Base-by-base conservation (phyloP, 2,888 invertebrate species). In the Cloeon dipterum region DNA sequence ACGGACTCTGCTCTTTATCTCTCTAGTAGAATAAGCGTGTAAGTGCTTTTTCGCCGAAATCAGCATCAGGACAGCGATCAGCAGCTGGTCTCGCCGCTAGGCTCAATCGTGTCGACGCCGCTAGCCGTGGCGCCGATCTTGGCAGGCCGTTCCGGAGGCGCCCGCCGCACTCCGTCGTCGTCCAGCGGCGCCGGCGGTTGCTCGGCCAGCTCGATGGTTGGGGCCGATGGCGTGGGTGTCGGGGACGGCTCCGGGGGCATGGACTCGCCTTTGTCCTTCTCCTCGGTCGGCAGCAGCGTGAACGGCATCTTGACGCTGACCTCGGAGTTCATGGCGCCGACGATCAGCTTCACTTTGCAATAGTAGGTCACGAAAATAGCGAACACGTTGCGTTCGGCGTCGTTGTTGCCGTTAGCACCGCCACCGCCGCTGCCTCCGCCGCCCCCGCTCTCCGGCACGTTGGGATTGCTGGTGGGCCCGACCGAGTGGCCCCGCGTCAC, bases 341-440 rank as follows among this genome's bases (percentile, higher is more conserved):
- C 65, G 1, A 76, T 62, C 0, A 83, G 61, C 56, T 83, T 83
- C 1, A 85, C 75, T 66, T 86, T 85, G 5, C 85, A 82, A 52
- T 86, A 86, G 53, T 86, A 86, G 0, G 83, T 82, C 8, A 86
- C 85, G 58, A 85, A 85, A 46, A 86, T 86, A 37, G 85, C 85
- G 49, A 85, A 85, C 0, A 79, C 82, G 54, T 85, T 85, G 40
- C 82, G 66, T 45, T 81, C 81, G 43, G 79, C 74, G 0, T 20
- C 36, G 33, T 42, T 34, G 36, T 36, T 21, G 25, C 13, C 5
- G 41, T 42, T 10, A 40, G 35, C 23, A 39, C 38, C 32, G 39
- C 40, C 35, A 40, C 40, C 26, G 37, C 40, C 16, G 38, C 34
- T 23, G 42, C 39, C 23, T 40, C 25, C 18, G 42, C 42, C n/a